Conservation (phyloP, 2,888 invertebrate species). For the Ectobius pallidus region DNA sequence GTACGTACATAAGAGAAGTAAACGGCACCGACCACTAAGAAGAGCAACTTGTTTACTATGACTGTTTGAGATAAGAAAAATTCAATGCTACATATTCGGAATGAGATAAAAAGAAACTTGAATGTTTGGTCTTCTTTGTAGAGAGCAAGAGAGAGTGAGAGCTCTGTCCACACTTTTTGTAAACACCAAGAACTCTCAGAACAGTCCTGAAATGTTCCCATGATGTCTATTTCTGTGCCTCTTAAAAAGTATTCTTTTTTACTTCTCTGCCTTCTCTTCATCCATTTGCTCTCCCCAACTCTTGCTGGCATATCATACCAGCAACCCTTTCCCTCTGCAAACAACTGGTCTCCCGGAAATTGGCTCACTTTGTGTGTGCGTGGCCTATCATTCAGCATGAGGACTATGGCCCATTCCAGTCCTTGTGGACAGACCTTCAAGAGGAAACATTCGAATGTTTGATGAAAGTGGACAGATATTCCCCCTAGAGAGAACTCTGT, state of each 20-base stretch:
- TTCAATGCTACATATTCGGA: too few relatives aligned
- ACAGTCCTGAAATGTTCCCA: not conserved
- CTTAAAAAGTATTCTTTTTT: not conserved
- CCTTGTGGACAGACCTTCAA: conserved; percentile 1
- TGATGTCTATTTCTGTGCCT: conserved; percentile 7
- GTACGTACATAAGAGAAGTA: too few relatives aligned
- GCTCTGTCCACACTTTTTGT: not conserved
- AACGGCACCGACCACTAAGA: too few relatives aligned
- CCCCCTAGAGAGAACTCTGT: not conserved
- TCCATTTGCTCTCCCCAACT: conserved; percentile 3
- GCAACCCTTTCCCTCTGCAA: conserved; percentile 26
- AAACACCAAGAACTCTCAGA: not conserved
- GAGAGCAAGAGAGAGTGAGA: not conserved
- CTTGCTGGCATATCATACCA: not conserved
- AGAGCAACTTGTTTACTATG: too few relatives aligned
- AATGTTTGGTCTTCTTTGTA: too few relatives aligned
- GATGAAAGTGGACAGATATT: conserved; percentile 20
- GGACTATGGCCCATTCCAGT: conserved; percentile 1
- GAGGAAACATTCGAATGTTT: conserved; percentile 12
- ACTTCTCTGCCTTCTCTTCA: conserved; percentile 2
- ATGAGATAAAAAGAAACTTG: too few relatives aligned
- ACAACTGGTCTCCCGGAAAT: conserved; percentile 29
- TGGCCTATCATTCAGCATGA: not conserved
- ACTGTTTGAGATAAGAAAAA: too few relatives aligned
- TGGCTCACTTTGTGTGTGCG: conserved; percentile 28